These are phyloP conservation scores for Lasioglossum calceatum DNA, from an alignment of 2,888 invertebrate species.

Conservation along the genomic window DNA sequence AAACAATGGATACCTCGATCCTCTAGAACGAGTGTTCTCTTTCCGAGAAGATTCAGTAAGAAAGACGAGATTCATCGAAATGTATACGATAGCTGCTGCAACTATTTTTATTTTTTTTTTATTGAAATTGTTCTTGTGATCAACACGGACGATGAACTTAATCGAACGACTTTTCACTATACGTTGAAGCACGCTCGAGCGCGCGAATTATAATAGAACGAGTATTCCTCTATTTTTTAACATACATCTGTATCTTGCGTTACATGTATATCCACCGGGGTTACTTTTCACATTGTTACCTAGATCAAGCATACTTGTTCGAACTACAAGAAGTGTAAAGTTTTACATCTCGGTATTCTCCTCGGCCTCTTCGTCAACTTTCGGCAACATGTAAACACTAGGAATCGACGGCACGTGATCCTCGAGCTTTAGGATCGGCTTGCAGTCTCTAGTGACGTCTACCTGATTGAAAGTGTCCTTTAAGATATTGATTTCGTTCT, in stretches of 20 bases:
- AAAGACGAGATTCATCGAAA: background rate
- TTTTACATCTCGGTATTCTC: constrained; percentile 83
- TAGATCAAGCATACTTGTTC: constrained; percentile 11
- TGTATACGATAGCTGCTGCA: background rate
- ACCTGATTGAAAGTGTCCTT: constrained; percentile 83
- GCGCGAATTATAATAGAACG: constrained; percentile 41
- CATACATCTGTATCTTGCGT: constrained; percentile 39
- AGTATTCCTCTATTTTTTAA: constrained; percentile 45
- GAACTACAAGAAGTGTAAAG: constrained; percentile 30
- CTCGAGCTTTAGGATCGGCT: constrained; percentile 82
- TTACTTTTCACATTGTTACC: constrained; percentile 17
- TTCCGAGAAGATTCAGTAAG: background rate
- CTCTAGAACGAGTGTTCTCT: background rate
- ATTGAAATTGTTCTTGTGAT: background rate
- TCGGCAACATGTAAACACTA: constrained; percentile 82
- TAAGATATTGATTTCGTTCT: constrained; percentile 83
- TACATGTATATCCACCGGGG: constrained; percentile 19
- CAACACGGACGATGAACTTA: constrained; percentile 1
- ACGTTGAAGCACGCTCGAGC: constrained; percentile 6
- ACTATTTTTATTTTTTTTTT: background rate
- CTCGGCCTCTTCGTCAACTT: constrained; percentile 82
- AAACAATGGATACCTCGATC: background rate
- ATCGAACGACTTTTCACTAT: constrained; percentile 12
- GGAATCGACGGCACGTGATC: constrained; percentile 78
- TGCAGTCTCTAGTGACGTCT: constrained; percentile 83